Percentiles rank a stretch among this genome's conserved stretches.
Conservation (phyloP, 2,888 invertebrate species). For the Tipula lateralis region DNA sequence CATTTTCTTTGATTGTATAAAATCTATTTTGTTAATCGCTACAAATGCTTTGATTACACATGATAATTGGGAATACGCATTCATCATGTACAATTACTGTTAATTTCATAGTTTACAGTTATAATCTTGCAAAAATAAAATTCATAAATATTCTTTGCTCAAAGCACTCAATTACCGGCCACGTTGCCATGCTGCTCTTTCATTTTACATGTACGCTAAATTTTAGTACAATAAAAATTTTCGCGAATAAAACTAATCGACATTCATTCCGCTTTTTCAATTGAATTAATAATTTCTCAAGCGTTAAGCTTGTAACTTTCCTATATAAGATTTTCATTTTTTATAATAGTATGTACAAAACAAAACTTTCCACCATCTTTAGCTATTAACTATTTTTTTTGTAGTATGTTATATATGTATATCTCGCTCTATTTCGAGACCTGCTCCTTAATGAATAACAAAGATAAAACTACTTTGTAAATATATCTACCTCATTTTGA, state of each 20-base stretch:
- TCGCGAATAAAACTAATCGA: not conserved
- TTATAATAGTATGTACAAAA: not conserved
- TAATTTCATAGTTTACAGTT: not conserved
- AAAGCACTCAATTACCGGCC: not conserved
- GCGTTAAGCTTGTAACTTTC: not conserved
- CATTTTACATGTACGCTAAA: not conserved
- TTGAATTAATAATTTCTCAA: not conserved
- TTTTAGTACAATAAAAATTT: not conserved
- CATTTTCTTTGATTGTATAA: not conserved
- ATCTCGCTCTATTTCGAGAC: not conserved
- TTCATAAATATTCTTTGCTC: not conserved
- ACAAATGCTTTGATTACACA: not conserved
- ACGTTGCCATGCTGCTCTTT: not conserved
- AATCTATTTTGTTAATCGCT: not conserved
- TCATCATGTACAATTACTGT: not conserved
- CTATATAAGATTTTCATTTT: not conserved
- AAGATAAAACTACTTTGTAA: not conserved
- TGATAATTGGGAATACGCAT: no score
- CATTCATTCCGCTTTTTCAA: not conserved
- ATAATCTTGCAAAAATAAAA: not conserved
- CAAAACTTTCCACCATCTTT: slow-evolving; percentile 15
- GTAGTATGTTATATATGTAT: not conserved
- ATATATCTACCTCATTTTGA: slow-evolving; percentile 24
- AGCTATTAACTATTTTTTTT: not conserved
- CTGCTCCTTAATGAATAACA: not conserved